These are phyloP conservation scores for Hepsetus odoe DNA, from an alignment of 2,113 vertebrate species.

Conservation along the genomic window DNA sequence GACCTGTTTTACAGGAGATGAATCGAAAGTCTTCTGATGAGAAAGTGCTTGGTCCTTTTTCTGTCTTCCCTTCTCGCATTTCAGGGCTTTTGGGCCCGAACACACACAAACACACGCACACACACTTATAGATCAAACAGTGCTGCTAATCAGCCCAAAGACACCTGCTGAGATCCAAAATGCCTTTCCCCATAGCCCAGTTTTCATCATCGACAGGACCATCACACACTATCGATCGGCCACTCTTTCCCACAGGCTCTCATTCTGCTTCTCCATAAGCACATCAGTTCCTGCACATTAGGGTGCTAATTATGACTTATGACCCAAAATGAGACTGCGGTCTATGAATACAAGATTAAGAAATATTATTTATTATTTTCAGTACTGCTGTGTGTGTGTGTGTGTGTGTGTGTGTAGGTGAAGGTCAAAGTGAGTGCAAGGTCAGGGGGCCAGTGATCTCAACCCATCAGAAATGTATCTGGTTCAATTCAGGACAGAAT, in stretches of 20 bases:
- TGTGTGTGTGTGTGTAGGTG: background rate
- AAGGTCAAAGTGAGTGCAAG: conserved; percentile 3
- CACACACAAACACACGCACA: conserved; percentile 6
- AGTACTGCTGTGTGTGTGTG: background rate
- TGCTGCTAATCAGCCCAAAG: conserved; percentile 53
- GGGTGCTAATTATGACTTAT: conserved; percentile 41
- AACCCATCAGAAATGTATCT: background rate
- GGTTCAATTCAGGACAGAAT: too few species aligned
- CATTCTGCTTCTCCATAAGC: conserved; percentile 22
- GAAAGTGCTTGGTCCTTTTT: background rate
- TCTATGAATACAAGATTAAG: conserved; percentile 17
- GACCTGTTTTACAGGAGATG: background rate
- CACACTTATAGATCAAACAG: conserved; percentile 74
- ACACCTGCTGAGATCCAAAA: conserved; percentile 73
- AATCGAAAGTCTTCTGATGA: background rate
- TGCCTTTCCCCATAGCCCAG: conserved; percentile 58
- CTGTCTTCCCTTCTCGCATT: background rate
- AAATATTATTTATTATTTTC: conserved; percentile 23
- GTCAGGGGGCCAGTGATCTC: background rate
- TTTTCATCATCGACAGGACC: conserved; percentile 76
- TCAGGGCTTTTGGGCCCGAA: conserved; percentile 57
- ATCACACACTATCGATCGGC: conserved; percentile 63
- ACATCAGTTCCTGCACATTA: conserved; percentile 28
- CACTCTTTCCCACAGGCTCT: conserved; percentile 67
- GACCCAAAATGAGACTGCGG: conserved; percentile 35